phyloP scores from a whole-genome alignment of 1,140 invertebrate species.

The Drosophila equinoxialis region DNA sequence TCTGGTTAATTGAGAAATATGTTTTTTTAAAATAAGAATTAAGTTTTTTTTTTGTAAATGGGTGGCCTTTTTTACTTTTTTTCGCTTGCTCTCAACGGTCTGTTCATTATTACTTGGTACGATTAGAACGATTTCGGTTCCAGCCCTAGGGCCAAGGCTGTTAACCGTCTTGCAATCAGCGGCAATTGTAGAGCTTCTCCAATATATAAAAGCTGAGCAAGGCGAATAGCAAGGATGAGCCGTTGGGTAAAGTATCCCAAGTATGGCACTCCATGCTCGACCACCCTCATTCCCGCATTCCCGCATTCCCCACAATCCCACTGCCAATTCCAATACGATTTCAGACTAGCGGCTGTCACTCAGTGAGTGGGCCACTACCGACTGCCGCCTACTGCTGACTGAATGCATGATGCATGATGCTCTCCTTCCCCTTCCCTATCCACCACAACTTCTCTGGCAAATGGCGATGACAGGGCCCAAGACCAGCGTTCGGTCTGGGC shows the following conservation, averaged over 20 bases:
- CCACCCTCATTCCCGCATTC: conserved; percentile 8
- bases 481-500: conserved; percentile 28
- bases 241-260: conserved; percentile 48
- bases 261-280: conserved; percentile 44
- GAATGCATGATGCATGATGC: conserved; percentile 63
- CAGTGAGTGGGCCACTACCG: conserved; percentile 41
- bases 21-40: too few relatives aligned
- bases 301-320: background rate
- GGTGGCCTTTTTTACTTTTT: too few relatives aligned
- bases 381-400: conserved; percentile 37
- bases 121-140: background rate
- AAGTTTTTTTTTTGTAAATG: too few relatives aligned
- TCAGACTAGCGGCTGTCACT: conserved; percentile 52
- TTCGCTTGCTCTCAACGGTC: background rate
- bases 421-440: background rate
- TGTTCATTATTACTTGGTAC: background rate
- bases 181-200: conserved; percentile 55
- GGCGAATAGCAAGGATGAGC: conserved; percentile 20
- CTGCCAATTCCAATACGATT: conserved; percentile 21
- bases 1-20: too few relatives aligned
- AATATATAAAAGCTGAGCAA: conserved; percentile 8
- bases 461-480: conserved; percentile 29
- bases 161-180: conserved; percentile 58
- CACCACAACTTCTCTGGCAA: conserved; percentile 10
- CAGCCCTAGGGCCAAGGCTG: conserved; percentile 17